Base-by-base conservation (phyloP, 92 coral and sea anemone genomes). In the Zoanthus solanderi region DNA sequence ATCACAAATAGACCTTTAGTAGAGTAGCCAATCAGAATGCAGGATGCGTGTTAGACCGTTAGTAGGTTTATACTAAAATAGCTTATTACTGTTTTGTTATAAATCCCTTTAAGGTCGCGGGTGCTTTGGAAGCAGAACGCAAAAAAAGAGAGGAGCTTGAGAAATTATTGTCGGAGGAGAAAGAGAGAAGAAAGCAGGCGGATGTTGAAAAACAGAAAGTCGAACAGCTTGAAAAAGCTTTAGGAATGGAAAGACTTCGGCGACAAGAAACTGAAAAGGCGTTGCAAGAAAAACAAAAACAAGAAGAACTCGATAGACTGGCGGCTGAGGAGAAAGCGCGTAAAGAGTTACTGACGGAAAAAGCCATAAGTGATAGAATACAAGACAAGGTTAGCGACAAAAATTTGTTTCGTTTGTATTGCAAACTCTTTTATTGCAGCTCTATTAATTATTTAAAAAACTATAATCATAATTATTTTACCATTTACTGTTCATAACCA, bases 211-310 rank as follows among this genome's bases (percentile, higher is more conserved):
- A 84, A 8, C 78, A 84, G 13, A 95, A 94, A 75, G 92, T 97
- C 42, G 89, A 91, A 73, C 97, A 97, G 34, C 90, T 97, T 28
- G 98, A 95, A 79, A 92, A 89, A 76, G 98, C 96, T 31, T 85
- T 97, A 14, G 95, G 90, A 23, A 76, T 92, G 89, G 99, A 97
- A 72, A 90, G 98, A 76, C 79, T 68, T 79, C 92, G 93, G 77
- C 90, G 99, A 73, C 98, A 97, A 71, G 98, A 95, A 57, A 95
- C 94, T 86, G 98, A 97, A 84, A 95, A 88, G 72, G 88, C 92
- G 14, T 89, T 95, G 16, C 91, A 89, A 28, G 99, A 94, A 78
- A 94, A 93, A 91, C 94, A 95, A 75, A 95, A 95, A 56, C 94
- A 91, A 58, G 98, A 95, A 31, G 98, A 95, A 56, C 92, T 95